Evolutionary conservation across 1,140 invertebrate genomes (phyloP).

Genomic region (Dryas iulia): DNA sequence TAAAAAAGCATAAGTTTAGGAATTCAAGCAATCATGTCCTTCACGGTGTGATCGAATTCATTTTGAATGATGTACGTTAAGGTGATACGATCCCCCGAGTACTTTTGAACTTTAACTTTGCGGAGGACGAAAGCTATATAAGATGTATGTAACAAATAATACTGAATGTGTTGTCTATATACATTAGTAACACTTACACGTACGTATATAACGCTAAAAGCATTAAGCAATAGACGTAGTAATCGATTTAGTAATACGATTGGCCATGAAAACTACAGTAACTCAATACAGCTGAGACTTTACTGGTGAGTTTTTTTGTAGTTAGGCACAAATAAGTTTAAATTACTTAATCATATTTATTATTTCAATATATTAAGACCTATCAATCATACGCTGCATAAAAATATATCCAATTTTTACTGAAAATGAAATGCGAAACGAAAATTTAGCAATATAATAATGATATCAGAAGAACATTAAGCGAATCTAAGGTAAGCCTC

Average conservation of each 20-base stretch:
- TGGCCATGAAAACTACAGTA: background rate
- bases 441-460: constrained; percentile 50
- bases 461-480: constrained; percentile 74
- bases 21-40: background rate
- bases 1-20: background rate
- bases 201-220: background rate
- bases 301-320: background rate
- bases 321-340: background rate
- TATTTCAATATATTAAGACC: background rate
- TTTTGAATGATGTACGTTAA: constrained; percentile 21
- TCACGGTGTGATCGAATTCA: constrained; percentile 11
- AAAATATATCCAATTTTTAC: background rate
- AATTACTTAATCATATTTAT: background rate
- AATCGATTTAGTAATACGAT: background rate
- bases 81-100: constrained; percentile 24
- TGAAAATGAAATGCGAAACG: background rate
- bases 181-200: background rate
- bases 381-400: background rate
- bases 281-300: background rate
- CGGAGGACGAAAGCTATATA: constrained; percentile 16
- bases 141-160: constrained; percentile 9
- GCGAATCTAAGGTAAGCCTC: constrained; percentile 72
- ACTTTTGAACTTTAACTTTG: constrained; percentile 35
- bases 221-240: background rate
- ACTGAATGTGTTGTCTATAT: background rate